These are phyloP conservation scores for Autographa gamma DNA, from an alignment of 2,888 invertebrate species.

Conservation along the genomic window DNA sequence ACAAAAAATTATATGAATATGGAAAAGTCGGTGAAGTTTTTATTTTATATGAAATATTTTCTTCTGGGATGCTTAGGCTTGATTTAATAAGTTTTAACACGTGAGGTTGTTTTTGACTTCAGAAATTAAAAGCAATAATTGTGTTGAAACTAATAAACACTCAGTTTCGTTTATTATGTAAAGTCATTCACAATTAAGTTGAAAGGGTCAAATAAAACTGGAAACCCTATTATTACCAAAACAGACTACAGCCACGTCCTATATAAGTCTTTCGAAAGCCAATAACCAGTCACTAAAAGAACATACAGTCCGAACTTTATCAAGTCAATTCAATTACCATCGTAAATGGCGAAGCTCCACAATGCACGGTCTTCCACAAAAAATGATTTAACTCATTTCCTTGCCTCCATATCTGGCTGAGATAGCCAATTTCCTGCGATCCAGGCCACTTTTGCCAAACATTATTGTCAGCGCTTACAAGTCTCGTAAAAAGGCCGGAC, in stretches of 20 bases:
- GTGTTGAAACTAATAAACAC: too few relatives aligned
- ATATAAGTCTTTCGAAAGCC: background rate
- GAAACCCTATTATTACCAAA: too few relatives aligned
- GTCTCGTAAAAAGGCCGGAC: background rate
- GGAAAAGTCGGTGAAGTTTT: too few relatives aligned
- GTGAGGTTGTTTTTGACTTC: too few relatives aligned
- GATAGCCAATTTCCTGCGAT: slow-evolving; percentile 51
- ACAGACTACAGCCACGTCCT: too few relatives aligned
- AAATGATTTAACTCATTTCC: slow-evolving; percentile 33
- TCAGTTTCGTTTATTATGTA: too few relatives aligned
- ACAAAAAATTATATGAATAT: background rate
- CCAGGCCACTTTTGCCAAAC: slow-evolving; percentile 31
- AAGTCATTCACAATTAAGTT: too few relatives aligned
- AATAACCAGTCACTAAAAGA: background rate
- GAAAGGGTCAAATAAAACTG: too few relatives aligned
- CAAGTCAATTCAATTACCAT: background rate
- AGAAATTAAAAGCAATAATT: too few relatives aligned
- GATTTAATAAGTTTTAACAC: too few relatives aligned
- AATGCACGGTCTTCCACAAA: background rate
- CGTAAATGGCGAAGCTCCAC: background rate
- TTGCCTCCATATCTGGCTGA: slow-evolving; percentile 38
- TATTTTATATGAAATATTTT: too few relatives aligned
- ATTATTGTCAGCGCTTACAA: slow-evolving; percentile 39
- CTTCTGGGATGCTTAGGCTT: too few relatives aligned
- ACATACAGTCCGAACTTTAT: background rate